These are phyloP conservation scores for Styela plicata DNA, from an alignment of 23 tunicate species.

Conservation along the genomic window DNA sequence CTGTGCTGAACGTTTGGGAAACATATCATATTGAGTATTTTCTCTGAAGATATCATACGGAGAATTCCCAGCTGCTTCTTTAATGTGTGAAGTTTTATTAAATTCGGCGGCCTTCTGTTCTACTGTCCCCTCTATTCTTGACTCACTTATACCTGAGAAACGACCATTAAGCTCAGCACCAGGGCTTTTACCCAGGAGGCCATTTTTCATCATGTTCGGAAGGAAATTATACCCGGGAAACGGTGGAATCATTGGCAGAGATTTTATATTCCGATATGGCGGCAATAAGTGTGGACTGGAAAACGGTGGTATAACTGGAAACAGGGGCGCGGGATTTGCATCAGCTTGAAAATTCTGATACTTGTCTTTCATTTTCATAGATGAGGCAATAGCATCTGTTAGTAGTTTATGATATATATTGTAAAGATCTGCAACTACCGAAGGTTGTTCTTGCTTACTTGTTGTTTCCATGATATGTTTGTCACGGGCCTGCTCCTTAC, in stretches of 20 bases:
- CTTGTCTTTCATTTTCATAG: slow-evolving; percentile 4
- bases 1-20: background rate
- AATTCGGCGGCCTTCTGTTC: too few species aligned
- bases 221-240: background rate
- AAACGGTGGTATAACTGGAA: background rate
- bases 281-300: background rate
- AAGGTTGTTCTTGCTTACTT: background rate
- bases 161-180: background rate
- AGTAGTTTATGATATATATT: slow-evolving; percentile 22
- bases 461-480: too few species aligned
- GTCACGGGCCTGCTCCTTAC: too few species aligned
- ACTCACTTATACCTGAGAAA: background rate
- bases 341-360: background rate
- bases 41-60: too few species aligned
- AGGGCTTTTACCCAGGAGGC: background rate
- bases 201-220: background rate
- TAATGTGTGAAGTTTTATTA: too few species aligned
- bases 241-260: background rate
- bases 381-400: slow-evolving; percentile 16
- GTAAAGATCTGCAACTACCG: background rate
- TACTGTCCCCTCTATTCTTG: background rate
- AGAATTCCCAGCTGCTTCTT: too few species aligned
- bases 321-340: background rate
- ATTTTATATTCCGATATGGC: background rate
- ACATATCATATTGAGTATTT: background rate